A percentile compares a stretch with the other conserved stretches of the same genome.
phyloP scores from a whole-genome alignment of 2,797 vertebrate genomes.

The Clarias fuscus region DNA sequence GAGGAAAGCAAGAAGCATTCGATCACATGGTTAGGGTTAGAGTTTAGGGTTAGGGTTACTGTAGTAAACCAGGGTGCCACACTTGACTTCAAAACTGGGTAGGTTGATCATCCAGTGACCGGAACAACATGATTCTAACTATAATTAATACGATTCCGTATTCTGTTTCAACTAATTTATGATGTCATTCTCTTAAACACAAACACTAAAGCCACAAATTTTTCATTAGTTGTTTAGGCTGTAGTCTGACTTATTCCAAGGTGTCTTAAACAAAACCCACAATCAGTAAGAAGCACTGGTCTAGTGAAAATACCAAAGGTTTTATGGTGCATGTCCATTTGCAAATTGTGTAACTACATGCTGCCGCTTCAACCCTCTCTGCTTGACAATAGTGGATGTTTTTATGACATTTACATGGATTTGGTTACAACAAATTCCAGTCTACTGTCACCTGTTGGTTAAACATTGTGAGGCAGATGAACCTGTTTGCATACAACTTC shows the following conservation, averaged over 20 bases:
- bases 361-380: not conserved
- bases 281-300: not conserved
- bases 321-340: not conserved
- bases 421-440: not conserved
- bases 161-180: not conserved
- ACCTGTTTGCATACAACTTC: not conserved
- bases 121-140: no score
- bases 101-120: no score
- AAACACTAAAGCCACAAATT: not conserved
- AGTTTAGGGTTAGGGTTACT: no score
- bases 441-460: not conserved
- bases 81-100: no score
- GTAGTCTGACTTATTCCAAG: not conserved
- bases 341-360: conserved; percentile 6
- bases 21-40: not conserved
- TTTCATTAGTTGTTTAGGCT: not conserved
- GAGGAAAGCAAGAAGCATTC: not conserved
- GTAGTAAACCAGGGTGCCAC: no score
- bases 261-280: not conserved
- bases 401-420: conserved; percentile 18
- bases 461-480: not conserved
- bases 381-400: not conserved
- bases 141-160: not conserved
- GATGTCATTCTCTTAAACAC: not conserved
- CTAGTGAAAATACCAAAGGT: not conserved